Percentiles rank a stretch among this genome's conserved stretches.
These are phyloP conservation scores for Ladona fulva DNA, from an alignment of 1,140 invertebrate species.

Conservation along the genomic window DNA sequence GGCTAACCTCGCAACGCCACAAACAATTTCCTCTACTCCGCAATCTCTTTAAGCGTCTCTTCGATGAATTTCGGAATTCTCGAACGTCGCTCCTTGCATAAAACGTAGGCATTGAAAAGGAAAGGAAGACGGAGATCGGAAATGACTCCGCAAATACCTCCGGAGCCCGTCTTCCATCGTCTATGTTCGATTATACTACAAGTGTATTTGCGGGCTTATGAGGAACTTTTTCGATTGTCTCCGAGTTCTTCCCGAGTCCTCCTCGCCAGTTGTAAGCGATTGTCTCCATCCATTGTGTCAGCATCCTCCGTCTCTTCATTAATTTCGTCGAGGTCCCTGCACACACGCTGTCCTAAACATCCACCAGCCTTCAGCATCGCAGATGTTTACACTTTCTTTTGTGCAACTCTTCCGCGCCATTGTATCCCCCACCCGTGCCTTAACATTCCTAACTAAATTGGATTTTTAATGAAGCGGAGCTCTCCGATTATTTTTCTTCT, in stretches of 20 bases:
- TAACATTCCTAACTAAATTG: slow-evolving; percentile 1
- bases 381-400: neutral
- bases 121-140: no score
- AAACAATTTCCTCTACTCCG: no score
- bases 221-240: neutral
- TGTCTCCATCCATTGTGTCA: neutral
- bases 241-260: neutral
- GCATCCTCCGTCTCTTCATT: neutral
- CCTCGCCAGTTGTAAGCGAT: neutral
- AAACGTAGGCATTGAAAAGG: no score
- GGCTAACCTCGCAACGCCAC: no score
- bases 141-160: no score
- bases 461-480: neutral
- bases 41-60: no score
- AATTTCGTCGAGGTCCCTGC: neutral
- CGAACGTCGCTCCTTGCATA: no score
- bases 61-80: no score
- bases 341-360: neutral
- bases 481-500: neutral
- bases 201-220: no score
- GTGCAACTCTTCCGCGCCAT: neutral
- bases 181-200: no score
- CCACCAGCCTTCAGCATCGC: neutral
- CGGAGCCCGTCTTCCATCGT: no score
- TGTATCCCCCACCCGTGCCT: neutral